Conservation (phyloP, 2,113 vertebrate species). For the Paralichthys olivaceus region DNA sequence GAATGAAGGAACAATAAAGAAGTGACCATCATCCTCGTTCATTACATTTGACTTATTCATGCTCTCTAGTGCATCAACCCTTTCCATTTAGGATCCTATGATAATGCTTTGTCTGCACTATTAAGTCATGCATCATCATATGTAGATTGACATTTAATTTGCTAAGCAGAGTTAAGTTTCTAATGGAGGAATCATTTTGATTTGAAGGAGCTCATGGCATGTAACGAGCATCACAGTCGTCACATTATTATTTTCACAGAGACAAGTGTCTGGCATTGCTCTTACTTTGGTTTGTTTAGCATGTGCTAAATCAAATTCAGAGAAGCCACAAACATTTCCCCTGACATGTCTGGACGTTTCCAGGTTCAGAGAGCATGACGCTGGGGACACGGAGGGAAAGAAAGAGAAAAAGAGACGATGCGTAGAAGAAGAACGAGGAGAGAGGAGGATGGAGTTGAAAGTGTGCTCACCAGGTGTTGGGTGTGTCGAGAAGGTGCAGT, state of each 20-base stretch:
- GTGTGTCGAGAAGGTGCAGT: constrained; percentile 71
- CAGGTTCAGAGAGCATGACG: background rate
- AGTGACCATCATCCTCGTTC: background rate
- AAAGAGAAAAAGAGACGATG: background rate
- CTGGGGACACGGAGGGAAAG: background rate
- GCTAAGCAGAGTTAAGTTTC: background rate
- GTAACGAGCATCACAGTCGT: background rate
- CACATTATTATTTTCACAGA: background rate
- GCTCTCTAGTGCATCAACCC: background rate
- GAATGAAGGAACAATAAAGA: no score
- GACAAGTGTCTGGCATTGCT: background rate
- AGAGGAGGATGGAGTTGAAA: constrained; percentile 5
- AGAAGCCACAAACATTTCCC: background rate
- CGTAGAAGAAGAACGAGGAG: background rate
- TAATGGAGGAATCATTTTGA: background rate
- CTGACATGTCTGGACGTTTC: constrained; percentile 10
- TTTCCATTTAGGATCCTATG: background rate
- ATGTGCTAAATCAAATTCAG: constrained; percentile 20
- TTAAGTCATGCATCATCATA: no score
- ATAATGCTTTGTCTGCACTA: no score
- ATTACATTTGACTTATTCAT: background rate
- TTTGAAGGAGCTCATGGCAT: background rate
- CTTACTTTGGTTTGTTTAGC: constrained; percentile 20
- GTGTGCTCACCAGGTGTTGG: constrained; percentile 76
- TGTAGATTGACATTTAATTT: background rate